Evolutionary conservation across 2,888 invertebrate genomes (phyloP).

Genomic region (Tyria jacobaeae): DNA sequence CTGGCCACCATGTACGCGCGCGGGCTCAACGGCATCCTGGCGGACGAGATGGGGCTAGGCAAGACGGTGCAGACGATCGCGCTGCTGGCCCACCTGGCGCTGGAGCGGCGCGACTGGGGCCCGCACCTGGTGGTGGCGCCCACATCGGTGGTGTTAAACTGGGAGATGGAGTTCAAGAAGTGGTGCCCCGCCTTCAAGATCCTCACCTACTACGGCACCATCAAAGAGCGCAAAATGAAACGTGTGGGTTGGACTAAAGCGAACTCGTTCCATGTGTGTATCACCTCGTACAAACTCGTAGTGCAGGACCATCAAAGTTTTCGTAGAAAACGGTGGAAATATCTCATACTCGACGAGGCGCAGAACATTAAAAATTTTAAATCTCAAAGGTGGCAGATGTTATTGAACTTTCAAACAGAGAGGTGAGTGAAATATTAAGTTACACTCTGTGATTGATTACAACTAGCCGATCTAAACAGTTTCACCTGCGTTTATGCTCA

Average conservation of each 20-base stretch:
- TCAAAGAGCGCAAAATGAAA: conserved; percentile 97
- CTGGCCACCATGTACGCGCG: conserved; percentile 98
- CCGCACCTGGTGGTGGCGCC: conserved; percentile 99
- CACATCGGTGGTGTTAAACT: conserved; percentile 99
- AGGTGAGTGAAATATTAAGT: conserved; percentile 85
- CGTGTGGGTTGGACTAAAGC: conserved; percentile 99
- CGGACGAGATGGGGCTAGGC: conserved; percentile 98
- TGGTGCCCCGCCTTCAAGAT: conserved; percentile 99
- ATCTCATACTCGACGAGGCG: conserved; percentile 98
- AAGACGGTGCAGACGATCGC: conserved; percentile 99
- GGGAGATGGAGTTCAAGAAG: conserved; percentile 99
- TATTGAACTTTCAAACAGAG: conserved; percentile 97
- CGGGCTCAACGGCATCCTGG: conserved; percentile 97
- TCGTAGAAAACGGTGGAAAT: conserved; percentile 98
- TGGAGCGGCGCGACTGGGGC: conserved; percentile 97
- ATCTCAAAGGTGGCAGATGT: conserved; percentile 98
- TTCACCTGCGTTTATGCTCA: too few species aligned
- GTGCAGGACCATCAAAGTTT: conserved; percentile 99
- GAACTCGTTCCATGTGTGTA: conserved; percentile 99
- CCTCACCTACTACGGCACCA: conserved; percentile 98
- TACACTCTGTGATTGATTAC: too few species aligned
- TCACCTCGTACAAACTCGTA: conserved; percentile 98
- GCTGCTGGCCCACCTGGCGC: conserved; percentile 96
- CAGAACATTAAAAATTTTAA: conserved; percentile 99
- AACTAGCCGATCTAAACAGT: too few species aligned